These are phyloP conservation scores for Eupithecia vulgata DNA, from an alignment of 2,888 invertebrate species.

Conservation along the genomic window DNA sequence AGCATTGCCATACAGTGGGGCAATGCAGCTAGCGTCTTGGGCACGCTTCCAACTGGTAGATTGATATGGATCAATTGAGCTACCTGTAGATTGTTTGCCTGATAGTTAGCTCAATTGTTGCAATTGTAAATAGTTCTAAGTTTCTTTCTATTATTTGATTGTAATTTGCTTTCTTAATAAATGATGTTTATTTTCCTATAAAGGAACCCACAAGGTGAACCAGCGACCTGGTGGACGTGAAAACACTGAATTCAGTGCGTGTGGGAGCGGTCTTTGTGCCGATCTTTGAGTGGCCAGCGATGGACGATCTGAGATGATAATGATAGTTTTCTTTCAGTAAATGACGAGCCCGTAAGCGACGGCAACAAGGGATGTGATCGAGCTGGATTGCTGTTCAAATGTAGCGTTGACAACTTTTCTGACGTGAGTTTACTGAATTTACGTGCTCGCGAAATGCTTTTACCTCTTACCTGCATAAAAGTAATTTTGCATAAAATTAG, in stretches of 20 bases:
- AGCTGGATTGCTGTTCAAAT: conserved; percentile 63
- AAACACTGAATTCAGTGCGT: not conserved
- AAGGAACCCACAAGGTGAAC: not conserved
- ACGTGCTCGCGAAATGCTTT: not conserved
- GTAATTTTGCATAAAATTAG: not conserved
- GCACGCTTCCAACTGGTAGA: too few species aligned
- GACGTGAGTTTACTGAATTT: conserved; percentile 48
- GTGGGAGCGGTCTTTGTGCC: not conserved
- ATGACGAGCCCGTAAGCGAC: conserved; percentile 56
- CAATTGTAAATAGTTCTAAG: too few species aligned
- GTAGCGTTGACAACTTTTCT: conserved; percentile 57
- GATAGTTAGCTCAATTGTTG: too few species aligned
- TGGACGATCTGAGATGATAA: not conserved
- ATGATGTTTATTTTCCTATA: too few species aligned
- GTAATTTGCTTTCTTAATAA: too few species aligned
- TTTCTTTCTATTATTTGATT: too few species aligned
- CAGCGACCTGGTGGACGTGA: not conserved
- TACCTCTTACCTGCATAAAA: not conserved
- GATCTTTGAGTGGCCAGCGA: not conserved
- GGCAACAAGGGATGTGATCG: conserved; percentile 65
- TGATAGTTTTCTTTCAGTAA: conserved; percentile 54
- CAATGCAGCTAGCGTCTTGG: too few species aligned
- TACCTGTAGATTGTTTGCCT: too few species aligned
- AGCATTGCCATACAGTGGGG: too few species aligned
- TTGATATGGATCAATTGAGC: too few species aligned